Percentiles rank a stretch among this genome's conserved stretches.
Conservation (phyloP, 2,113 vertebrate species). For the Ia io region DNA sequence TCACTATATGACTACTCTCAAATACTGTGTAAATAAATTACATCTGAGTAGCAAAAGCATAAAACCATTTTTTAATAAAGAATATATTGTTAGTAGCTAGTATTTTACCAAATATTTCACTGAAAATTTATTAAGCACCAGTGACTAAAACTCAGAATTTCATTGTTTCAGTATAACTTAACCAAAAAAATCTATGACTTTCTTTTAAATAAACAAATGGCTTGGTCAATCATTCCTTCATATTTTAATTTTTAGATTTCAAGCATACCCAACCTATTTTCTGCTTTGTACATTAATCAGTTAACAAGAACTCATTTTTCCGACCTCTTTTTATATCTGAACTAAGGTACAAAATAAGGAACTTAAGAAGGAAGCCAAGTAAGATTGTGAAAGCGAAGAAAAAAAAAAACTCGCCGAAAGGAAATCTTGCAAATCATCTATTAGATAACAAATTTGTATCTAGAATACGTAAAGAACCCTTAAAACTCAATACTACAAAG, state of each 20-base stretch:
- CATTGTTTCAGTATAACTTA: slow-evolving; percentile 15
- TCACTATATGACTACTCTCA: neutral
- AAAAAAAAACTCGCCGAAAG: slow-evolving; percentile 26
- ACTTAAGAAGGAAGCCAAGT: slow-evolving; percentile 45
- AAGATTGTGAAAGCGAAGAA: slow-evolving; percentile 10
- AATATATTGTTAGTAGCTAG: neutral
- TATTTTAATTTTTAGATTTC: slow-evolving; percentile 35
- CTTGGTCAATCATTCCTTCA: slow-evolving; percentile 4
- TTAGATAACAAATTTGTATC: neutral
- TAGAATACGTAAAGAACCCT: neutral
- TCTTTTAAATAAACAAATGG: slow-evolving; percentile 23
- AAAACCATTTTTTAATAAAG: neutral
- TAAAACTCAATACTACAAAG: slow-evolving; percentile 28
- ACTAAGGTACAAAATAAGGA: slow-evolving; percentile 55
- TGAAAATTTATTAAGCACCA: neutral
- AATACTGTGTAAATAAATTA: slow-evolving; percentile 23
- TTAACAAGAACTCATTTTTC: slow-evolving; percentile 56
- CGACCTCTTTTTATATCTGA: slow-evolving; percentile 60
- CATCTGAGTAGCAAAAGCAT: neutral
- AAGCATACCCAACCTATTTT: slow-evolving; percentile 64
- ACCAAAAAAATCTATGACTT: slow-evolving; percentile 23
- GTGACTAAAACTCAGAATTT: slow-evolving; percentile 5
- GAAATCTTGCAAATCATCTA: neutral
- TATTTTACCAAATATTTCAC: slow-evolving; percentile 11
- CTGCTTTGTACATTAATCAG: slow-evolving; percentile 40